Conservation (phyloP, 2,113 vertebrate species). For the Crypturellus undulatus region DNA sequence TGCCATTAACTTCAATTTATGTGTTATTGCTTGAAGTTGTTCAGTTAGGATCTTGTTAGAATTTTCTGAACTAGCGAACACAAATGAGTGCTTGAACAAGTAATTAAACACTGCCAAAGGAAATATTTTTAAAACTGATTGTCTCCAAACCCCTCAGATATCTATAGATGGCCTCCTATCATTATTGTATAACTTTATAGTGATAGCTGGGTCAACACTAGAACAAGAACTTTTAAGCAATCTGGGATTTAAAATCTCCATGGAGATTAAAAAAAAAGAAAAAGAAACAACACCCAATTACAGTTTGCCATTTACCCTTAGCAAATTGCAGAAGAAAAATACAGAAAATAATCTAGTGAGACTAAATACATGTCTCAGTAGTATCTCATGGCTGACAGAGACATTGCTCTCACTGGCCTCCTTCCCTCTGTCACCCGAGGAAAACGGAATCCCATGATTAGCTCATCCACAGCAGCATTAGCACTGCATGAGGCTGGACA, state of each 20-base stretch:
- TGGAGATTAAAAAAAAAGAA: too few species aligned
- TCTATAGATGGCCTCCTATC: neutral
- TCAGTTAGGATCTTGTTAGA: neutral
- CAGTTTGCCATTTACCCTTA: neutral
- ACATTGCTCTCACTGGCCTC: neutral
- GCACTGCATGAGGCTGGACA: neutral
- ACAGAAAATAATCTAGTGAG: neutral
- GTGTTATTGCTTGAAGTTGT: neutral
- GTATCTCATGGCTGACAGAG: neutral
- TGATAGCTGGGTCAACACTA: neutral
- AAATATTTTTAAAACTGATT: neutral
- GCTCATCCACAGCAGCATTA: neutral
- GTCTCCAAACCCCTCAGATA: neutral
- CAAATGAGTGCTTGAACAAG: neutral
- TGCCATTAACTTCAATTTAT: neutral
- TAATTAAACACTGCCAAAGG: neutral
- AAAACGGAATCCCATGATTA: neutral
- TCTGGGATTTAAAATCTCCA: neutral
- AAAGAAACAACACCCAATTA: neutral
- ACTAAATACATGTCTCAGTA: fast-evolving
- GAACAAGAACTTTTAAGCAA: neutral
- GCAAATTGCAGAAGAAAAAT: neutral
- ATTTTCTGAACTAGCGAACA: neutral
- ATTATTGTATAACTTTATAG: neutral
- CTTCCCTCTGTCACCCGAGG: neutral